A percentile compares a stretch with the other conserved stretches of the same genome.
These are phyloP conservation scores for Apostichopus parvimensis DNA, from an alignment of 35 echinoderm and acorn worm species.

Conservation along the genomic window DNA sequence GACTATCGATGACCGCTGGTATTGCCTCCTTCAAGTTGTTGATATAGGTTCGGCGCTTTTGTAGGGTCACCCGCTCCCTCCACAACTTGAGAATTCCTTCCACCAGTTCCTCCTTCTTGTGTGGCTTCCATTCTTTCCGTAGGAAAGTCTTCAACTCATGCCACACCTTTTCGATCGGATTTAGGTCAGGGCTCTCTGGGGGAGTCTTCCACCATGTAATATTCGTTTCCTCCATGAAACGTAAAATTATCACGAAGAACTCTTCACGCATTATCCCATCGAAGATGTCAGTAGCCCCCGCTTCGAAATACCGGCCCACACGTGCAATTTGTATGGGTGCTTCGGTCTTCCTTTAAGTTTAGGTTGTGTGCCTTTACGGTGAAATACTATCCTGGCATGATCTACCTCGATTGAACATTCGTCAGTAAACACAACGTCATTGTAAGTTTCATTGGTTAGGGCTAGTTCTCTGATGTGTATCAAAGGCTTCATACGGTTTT, in stretches of 20 bases:
- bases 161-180: too few relatives aligned
- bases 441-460: constrained; percentile 30
- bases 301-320: constrained; percentile 69
- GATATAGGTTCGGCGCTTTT: constrained; percentile 52
- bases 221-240: not conserved
- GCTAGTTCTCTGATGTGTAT: not conserved
- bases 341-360: constrained; percentile 57
- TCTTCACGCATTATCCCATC: constrained; percentile 65
- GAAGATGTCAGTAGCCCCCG: constrained; percentile 43
- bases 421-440: constrained; percentile 73
- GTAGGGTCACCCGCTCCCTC: not conserved
- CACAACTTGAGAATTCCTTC: constrained; percentile 59
- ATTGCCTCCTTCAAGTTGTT: constrained; percentile 63
- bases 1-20: constrained; percentile 34
- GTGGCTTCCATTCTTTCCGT: constrained; percentile 34
- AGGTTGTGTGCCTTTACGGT: not conserved
- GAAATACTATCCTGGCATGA: constrained; percentile 35
- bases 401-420: constrained; percentile 63
- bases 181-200: not conserved
- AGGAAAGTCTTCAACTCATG: not conserved
- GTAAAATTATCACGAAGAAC: constrained; percentile 25
- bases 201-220: not conserved
- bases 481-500: not conserved
- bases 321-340: constrained; percentile 61
- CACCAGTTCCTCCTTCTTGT: constrained; percentile 51